A percentile compares a stretch with the other conserved stretches of the same genome.
phyloP scores from a whole-genome alignment of 2,113 vertebrate species.

The Ellobius talpinus region DNA sequence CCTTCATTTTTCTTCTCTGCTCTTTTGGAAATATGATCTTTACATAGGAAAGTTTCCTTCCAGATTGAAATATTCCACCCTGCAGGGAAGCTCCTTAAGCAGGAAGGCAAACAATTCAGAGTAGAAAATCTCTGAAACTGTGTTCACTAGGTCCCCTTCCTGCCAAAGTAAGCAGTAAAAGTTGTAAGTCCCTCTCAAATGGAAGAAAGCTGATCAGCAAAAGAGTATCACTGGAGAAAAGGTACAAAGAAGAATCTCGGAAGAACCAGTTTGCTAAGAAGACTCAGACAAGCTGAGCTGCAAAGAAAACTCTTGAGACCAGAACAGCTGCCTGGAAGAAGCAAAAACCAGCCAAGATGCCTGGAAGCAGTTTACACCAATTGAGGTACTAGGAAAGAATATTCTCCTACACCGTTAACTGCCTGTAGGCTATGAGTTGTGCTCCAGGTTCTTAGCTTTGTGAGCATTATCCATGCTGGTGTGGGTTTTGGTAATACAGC shows the following conservation, averaged over 20 bases:
- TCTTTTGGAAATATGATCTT: background rate
- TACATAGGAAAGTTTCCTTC: background rate
- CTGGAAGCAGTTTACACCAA: background rate
- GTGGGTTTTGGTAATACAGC: background rate
- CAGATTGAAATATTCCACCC: background rate
- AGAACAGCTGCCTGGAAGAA: background rate
- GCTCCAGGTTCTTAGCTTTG: background rate
- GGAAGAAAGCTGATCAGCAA: background rate
- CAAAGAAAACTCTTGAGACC: background rate
- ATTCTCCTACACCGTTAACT: background rate
- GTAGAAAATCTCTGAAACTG: background rate
- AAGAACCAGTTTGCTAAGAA: background rate
- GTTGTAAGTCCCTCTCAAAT: background rate
- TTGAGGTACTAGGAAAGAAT: background rate
- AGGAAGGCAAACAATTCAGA: background rate
- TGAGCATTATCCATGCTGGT: background rate
- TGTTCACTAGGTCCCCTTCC: background rate
- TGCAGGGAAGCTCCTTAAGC: background rate
- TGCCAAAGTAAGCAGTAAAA: background rate
- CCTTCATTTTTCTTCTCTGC: background rate
- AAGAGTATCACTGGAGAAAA: background rate
- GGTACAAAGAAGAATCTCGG: background rate
- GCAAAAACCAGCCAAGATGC: background rate
- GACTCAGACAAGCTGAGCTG: background rate
- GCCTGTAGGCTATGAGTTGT: background rate